These are phyloP conservation scores for Simalia tracyae DNA, from an alignment of 2,797 vertebrate species.

Conservation along the genomic window DNA sequence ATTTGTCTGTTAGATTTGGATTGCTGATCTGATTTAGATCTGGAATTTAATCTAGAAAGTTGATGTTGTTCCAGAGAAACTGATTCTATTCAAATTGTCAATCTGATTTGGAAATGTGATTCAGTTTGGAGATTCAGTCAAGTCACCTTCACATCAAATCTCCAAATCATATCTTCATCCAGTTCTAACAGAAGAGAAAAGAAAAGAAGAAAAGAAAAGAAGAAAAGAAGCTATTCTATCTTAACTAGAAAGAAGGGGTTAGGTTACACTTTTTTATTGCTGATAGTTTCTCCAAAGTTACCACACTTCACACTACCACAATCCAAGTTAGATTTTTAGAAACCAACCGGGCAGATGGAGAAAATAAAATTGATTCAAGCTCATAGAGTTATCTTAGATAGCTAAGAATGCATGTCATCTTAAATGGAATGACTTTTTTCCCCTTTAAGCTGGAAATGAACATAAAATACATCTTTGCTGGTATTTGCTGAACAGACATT, in stretches of 20 bases:
- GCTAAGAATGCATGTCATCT: neutral
- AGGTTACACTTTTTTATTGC: neutral
- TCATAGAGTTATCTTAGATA: neutral
- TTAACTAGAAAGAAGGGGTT: neutral
- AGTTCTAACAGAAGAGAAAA: neutral
- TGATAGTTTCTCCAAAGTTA: neutral
- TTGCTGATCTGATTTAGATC: neutral
- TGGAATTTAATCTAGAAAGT: neutral
- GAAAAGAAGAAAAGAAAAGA: neutral
- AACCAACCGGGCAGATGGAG: neutral
- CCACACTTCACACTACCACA: neutral
- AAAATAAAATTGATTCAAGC: neutral
- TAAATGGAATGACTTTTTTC: neutral
- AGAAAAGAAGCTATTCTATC: neutral
- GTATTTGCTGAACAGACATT: neutral
- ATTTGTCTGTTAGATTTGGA: neutral
- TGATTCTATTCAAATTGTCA: neutral
- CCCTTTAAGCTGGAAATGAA: neutral
- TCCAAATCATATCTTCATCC: neutral
- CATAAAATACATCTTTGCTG: neutral
- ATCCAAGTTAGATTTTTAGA: neutral
- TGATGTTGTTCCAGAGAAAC: neutral
- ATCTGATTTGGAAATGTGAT: neutral
- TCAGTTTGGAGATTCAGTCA: neutral
- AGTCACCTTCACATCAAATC: neutral